Conservation (phyloP, 2,113 vertebrate species). For the Trichechus manatus region DNA sequence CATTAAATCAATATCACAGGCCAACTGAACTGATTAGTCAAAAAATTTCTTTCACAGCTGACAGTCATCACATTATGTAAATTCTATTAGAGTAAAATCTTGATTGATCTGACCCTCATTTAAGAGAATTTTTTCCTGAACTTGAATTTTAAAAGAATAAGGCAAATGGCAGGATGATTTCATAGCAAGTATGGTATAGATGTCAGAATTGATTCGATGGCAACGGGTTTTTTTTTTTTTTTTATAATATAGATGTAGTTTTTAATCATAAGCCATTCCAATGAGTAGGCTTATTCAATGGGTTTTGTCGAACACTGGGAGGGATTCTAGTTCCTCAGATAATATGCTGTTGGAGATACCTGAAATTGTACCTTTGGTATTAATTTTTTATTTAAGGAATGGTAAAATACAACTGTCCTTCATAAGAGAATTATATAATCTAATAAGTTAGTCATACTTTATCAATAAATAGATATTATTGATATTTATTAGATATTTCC, state of each 20-base stretch:
- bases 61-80: constrained; percentile 64
- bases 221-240: too few relatives aligned
- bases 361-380: neutral
- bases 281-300: neutral
- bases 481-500: neutral
- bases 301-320: neutral
- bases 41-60: neutral
- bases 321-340: neutral
- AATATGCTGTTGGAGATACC: neutral
- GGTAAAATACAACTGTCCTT: constrained; percentile 10
- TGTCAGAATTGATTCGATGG: too few relatives aligned
- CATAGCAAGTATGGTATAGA: neutral
- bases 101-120: constrained; percentile 49
- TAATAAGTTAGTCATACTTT: neutral
- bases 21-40: constrained; percentile 58
- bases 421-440: neutral
- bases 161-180: neutral
- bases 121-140: neutral
- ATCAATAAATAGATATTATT: neutral
- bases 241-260: neutral
- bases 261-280: neutral
- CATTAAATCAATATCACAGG: constrained; percentile 63
- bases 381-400: neutral
- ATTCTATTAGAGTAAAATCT: constrained; percentile 50
- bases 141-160: constrained; percentile 60